These are phyloP conservation scores for Varecia variegata DNA, from an alignment of 2,797 vertebrate species.

Conservation along the genomic window DNA sequence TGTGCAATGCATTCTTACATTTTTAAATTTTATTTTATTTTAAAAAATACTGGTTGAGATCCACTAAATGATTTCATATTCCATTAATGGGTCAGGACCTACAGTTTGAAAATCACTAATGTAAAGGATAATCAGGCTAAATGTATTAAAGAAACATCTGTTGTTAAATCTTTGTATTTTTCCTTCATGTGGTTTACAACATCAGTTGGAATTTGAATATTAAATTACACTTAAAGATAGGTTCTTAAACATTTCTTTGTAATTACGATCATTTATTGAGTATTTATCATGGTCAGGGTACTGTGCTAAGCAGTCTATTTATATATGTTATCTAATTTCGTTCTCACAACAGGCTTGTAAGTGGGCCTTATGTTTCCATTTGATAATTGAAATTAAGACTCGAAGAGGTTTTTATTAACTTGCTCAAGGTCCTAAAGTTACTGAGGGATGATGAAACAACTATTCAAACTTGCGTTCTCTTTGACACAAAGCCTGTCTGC, in stretches of 20 bases:
- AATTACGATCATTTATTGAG: background rate
- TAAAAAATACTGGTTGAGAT: background rate
- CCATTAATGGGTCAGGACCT: background rate
- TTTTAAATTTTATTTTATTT: conserved; percentile 26
- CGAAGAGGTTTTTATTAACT: conserved; percentile 17
- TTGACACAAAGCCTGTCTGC: background rate
- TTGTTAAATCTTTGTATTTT: background rate
- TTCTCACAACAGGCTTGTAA: background rate
- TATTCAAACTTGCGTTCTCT: background rate
- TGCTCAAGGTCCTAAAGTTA: background rate
- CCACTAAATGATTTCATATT: background rate
- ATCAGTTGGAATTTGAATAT: conserved; percentile 45
- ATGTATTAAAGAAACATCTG: background rate
- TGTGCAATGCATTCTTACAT: background rate
- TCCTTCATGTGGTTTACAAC: background rate
- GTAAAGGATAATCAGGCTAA: background rate
- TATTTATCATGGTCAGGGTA: background rate
- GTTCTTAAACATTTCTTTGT: conserved; percentile 6
- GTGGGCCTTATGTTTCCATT: conserved; percentile 37
- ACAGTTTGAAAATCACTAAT: background rate
- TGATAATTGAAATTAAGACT: conserved; percentile 56
- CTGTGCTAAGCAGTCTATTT: background rate
- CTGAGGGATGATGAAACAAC: background rate
- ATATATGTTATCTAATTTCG: conserved; percentile 18
- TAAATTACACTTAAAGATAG: conserved; percentile 7